Evolutionary conservation across 2,113 vertebrate species (phyloP).

Genomic region (Passerina amoena): DNA sequence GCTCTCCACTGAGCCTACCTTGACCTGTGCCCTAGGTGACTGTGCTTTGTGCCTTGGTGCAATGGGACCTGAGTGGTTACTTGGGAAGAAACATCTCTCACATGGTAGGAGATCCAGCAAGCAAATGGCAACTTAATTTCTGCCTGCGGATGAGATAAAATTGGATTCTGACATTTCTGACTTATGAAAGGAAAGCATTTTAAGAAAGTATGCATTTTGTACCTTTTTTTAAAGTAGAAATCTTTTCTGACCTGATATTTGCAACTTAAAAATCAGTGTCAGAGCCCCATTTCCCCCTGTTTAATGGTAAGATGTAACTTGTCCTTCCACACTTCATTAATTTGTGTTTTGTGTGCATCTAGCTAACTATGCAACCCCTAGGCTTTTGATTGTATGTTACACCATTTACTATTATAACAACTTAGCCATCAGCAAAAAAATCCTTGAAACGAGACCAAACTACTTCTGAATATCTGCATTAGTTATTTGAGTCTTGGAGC

Average conservation of each 20-base stretch:
- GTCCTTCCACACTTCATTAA: slow-evolving; percentile 20
- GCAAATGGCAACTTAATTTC: neutral
- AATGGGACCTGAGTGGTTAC: neutral
- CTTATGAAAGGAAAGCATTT: neutral
- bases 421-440: slow-evolving; percentile 26
- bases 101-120: neutral
- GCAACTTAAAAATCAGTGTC: neutral
- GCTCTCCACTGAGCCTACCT: neutral
- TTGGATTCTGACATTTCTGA: neutral
- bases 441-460: neutral
- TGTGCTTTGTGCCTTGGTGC: neutral
- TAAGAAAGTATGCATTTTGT: neutral
- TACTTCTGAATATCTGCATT: slow-evolving; percentile 3
- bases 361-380: slow-evolving; percentile 13
- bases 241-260: neutral
- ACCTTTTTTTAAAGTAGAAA: neutral
- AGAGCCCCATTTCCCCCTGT: neutral
- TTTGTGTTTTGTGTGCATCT: neutral
- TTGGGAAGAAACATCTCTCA: neutral
- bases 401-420: slow-evolving; percentile 1
- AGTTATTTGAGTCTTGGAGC: neutral
- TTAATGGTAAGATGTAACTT: slow-evolving; percentile 7
- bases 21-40: neutral
- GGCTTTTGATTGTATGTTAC: slow-evolving; percentile 3
- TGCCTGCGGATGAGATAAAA: neutral